Base-by-base conservation (phyloP, 2,113 vertebrate species). In the Apodemus speciosus region DNA sequence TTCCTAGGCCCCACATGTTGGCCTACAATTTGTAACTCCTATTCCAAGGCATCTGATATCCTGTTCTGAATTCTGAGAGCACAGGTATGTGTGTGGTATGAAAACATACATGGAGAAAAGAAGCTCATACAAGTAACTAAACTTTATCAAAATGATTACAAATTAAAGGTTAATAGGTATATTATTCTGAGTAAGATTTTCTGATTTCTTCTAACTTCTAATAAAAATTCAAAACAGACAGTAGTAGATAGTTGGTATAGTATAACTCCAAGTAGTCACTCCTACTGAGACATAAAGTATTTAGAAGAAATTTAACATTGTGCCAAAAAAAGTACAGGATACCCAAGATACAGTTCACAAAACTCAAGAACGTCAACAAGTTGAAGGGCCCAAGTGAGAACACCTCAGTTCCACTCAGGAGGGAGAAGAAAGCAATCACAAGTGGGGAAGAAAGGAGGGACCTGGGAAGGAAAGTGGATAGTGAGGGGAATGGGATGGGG, bases 201-300 rank as follows among this genome's bases (percentile, higher is more conserved):
- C 20, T 49, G 32, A 46, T 60, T 87, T 40, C 27, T 53, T 13
- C 13, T 88, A 27, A 75, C 25, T 62, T 79, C n/a, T 79, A 21
- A 60, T 30, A 85, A 49, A 89, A 85, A 79, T n/a, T 27, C 23
- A 90, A 94, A 90, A 79, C 40, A 79, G 38, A 62, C 13, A 32
- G 51, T 4, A 40, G 0, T 83, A 90, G 32, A 38, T 0, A 38
- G 62, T 2, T 13, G 79, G 79, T 38, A 58, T 6, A 51, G n/a
- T 14, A 20, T 75, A 85, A 58, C 5, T 11, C 2, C 40, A 6
- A 77, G 21, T 56, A 92, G 11, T 71, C 30, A 71, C 49, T 77
- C 40, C 62, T 30, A 69, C 2, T 49, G 38, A 92, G 89, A 91
- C 11, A 85, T 0, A 81, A 46, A 71, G 81, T 80, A 18, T 35